Evolutionary conservation across 2,113 vertebrate species (phyloP).

Genomic region (Reinhardtius hippoglossoides): DNA sequence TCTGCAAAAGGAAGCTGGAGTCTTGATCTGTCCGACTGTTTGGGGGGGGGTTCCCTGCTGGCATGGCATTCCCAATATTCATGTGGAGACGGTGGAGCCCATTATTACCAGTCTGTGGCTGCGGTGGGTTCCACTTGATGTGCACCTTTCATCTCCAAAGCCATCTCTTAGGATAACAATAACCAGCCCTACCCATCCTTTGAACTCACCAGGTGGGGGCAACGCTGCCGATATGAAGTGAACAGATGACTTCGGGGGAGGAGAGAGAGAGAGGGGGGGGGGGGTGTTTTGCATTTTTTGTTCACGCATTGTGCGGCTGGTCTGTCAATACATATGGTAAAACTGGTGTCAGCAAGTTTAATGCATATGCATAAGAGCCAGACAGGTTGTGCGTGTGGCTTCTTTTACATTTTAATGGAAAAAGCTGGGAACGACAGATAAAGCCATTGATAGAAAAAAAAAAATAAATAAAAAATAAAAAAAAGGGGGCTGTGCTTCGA

Average conservation of each 20-base stretch:
- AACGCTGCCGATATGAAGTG: slow-evolving; percentile 43
- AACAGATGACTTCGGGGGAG: slow-evolving; percentile 27
- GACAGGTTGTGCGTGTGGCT: slow-evolving; percentile 26
- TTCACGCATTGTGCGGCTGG: slow-evolving; percentile 5
- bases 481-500: not conserved
- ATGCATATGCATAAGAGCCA: slow-evolving; percentile 49
- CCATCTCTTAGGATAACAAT: slow-evolving; percentile 68
- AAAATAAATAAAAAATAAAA: slow-evolving; percentile 8
- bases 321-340: slow-evolving; percentile 37
- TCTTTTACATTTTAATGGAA: slow-evolving; percentile 73
- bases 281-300: slow-evolving; percentile 13
- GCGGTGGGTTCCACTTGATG: slow-evolving; percentile 51
- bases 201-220: slow-evolving; percentile 67
- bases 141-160: slow-evolving; percentile 68
- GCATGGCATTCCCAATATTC: slow-evolving; percentile 32
- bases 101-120: slow-evolving; percentile 47
- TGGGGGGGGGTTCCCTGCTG: slow-evolving; percentile 36
- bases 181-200: slow-evolving; percentile 27
- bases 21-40: slow-evolving; percentile 50
- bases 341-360: slow-evolving; percentile 41
- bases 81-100: slow-evolving; percentile 35
- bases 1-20: slow-evolving; percentile 52
- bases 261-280: not conserved
- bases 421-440: slow-evolving; percentile 48
- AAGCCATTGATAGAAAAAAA: slow-evolving; percentile 47